Conservation (phyloP, 2,888 invertebrate species). For the Agriopis marginaria region DNA sequence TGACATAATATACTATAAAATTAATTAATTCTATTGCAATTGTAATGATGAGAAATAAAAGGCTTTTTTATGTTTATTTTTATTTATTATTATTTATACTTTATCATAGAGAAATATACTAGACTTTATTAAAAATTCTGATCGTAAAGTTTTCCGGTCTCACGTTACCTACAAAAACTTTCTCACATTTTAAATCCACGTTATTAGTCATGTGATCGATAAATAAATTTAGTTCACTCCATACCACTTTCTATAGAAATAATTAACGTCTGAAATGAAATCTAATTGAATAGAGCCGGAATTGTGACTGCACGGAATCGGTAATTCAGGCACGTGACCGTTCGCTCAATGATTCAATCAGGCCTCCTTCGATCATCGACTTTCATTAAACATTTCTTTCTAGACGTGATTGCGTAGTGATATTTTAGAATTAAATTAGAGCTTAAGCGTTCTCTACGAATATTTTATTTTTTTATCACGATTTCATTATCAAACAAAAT, state of each 20-base stretch:
- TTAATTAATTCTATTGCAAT: too few relatives aligned
- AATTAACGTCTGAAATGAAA: conserved; percentile 29
- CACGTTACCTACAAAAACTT: background rate
- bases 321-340: conserved; percentile 30
- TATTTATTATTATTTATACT: too few relatives aligned
- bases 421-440: background rate
- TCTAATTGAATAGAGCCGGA: conserved; percentile 25
- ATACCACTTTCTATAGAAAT: conserved; percentile 3
- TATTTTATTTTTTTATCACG: too few relatives aligned
- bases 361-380: conserved; percentile 10
- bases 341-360: conserved; percentile 28
- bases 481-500: too few relatives aligned
- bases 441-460: too few relatives aligned
- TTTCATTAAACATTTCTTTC: conserved; percentile 19
- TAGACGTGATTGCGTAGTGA: background rate
- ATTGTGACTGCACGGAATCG: conserved; percentile 24
- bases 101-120: too few relatives aligned
- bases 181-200: background rate
- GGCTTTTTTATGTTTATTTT: too few relatives aligned
- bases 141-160: too few relatives aligned
- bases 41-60: too few relatives aligned
- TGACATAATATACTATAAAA: too few relatives aligned
- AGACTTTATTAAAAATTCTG: too few relatives aligned
- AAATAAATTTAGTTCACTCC: conserved; percentile 3
- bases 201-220: conserved; percentile 1